phyloP scores from a whole-genome alignment of 2,888 invertebrate species.

The Papilio elwesi region DNA sequence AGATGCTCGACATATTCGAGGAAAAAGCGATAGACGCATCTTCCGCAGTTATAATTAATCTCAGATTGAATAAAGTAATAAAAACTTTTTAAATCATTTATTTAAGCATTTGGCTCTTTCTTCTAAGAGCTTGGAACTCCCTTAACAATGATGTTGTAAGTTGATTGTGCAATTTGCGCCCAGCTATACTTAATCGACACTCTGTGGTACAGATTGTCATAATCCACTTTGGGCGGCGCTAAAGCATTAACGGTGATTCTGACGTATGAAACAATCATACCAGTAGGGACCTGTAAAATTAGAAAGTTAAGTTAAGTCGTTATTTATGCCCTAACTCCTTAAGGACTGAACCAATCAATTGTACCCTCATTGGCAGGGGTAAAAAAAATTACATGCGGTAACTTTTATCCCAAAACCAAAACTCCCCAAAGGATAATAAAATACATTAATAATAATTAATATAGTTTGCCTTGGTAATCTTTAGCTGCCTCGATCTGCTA shows the following conservation, averaged over 20 bases:
- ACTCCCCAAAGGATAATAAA: no score
- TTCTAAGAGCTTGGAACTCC: conserved; percentile 3
- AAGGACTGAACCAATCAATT: no score
- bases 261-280: conserved; percentile 42
- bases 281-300: conserved; percentile 42
- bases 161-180: conserved; percentile 41
- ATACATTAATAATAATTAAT: no score
- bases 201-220: conserved; percentile 39
- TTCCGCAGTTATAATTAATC: not conserved
- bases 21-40: no score
- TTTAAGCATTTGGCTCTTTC: not conserved
- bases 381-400: no score
- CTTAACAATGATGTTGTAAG: conserved; percentile 38
- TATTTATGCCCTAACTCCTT: no score
- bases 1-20: no score
- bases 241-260: conserved; percentile 45
- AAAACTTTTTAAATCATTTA: conserved; percentile 1
- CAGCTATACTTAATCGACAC: conserved; percentile 45
- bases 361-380: no score
- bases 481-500: no score
- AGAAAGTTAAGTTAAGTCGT: not conserved
- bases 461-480: no score
- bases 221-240: conserved; percentile 49
- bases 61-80: not conserved
- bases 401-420: no score